phyloP scores from a whole-genome alignment of 2,888 invertebrate genomes.

The Trachelus tabidus region DNA sequence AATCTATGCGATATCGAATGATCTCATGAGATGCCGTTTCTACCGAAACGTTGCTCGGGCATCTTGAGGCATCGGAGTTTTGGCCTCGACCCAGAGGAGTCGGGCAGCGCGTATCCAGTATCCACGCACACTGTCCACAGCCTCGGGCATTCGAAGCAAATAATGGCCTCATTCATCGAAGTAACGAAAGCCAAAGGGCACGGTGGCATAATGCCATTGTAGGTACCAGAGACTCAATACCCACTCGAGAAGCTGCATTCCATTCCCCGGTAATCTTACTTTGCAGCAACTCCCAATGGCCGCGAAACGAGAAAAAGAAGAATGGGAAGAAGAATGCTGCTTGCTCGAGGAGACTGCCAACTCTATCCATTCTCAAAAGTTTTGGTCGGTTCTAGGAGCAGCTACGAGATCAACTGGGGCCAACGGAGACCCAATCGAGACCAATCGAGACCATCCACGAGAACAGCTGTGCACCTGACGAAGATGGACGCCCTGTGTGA shows the following conservation, averaged over 20 bases:
- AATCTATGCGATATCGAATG: not conserved
- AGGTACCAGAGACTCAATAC: constrained; percentile 39
- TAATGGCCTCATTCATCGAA: constrained; percentile 50
- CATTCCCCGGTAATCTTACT: constrained; percentile 38
- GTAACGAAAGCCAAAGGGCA: constrained; percentile 40
- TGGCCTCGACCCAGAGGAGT: not conserved
- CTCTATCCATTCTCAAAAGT: not conserved
- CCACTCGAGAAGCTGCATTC: constrained; percentile 44
- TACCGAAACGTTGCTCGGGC: not conserved
- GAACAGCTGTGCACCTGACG: not conserved
- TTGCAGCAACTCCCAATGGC: not conserved
- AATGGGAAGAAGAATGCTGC: not conserved
- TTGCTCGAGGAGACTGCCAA: not conserved
- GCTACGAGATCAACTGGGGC: not conserved
- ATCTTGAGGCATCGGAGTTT: not conserved
- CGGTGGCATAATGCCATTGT: constrained; percentile 48
- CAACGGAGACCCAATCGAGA: too few relatives aligned
- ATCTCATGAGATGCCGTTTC: not conserved
- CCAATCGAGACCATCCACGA: too few relatives aligned
- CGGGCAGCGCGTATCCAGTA: not conserved
- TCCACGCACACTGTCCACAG: constrained; percentile 8
- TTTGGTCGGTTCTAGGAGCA: not conserved
- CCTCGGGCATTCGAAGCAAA: constrained; percentile 43
- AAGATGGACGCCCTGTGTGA: not conserved
- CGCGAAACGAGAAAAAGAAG: not conserved